Evolutionary conservation across 2,797 vertebrate species (phyloP).

Genomic region (Tapirus indicus): DNA sequence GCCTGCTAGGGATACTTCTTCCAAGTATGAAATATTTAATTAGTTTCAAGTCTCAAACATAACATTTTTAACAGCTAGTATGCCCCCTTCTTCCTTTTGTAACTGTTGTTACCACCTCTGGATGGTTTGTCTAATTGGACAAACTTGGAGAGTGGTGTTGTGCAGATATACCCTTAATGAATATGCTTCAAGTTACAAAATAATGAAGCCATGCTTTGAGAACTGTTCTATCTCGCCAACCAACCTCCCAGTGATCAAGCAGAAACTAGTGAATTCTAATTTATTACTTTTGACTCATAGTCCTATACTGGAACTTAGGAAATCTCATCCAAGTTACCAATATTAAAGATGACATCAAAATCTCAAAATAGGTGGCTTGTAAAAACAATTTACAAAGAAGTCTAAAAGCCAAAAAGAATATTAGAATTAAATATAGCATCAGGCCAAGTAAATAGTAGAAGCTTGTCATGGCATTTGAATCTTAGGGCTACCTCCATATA

Average conservation of each 20-base stretch:
- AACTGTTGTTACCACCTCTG: constrained; percentile 51
- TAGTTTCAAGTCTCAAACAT: constrained; percentile 55
- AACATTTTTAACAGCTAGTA: constrained; percentile 49
- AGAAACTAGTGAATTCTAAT: constrained; percentile 36
- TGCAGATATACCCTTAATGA: constrained; percentile 29
- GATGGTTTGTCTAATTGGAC: constrained; percentile 67
- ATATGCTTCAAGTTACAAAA: constrained; percentile 67
- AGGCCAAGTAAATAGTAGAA: background rate
- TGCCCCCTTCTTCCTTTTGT: constrained; percentile 19
- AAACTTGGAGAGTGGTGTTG: constrained; percentile 53
- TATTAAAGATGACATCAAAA: constrained; percentile 45
- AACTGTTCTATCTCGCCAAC: constrained; percentile 41
- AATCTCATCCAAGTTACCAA: constrained; percentile 47
- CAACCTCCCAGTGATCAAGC: constrained; percentile 21
- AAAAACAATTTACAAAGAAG: constrained; percentile 30
- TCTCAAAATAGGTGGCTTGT: background rate
- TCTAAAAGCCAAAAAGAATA: background rate
- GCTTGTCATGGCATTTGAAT: background rate
- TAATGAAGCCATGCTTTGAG: constrained; percentile 52
- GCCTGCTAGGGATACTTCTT: constrained; percentile 25
- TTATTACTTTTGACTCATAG: constrained; percentile 16
- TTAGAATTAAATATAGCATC: background rate
- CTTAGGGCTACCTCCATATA: background rate
- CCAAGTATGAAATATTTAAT: constrained; percentile 60
- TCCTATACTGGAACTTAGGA: background rate